Conservation (phyloP, 2,797 vertebrate species). For the Tragelaphus oryx region DNA sequence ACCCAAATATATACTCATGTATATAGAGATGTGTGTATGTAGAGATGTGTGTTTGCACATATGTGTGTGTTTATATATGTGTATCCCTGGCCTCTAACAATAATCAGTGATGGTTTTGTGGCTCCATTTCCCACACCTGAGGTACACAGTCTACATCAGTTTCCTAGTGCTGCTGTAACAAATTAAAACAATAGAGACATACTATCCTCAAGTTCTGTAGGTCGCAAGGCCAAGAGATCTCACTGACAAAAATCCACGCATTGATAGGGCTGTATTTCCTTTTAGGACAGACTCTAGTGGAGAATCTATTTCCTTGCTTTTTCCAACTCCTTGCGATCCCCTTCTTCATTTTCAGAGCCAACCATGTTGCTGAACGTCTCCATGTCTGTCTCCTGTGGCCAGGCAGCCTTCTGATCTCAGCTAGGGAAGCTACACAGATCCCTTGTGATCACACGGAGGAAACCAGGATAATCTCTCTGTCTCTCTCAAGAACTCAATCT, state of each 20-base stretch:
- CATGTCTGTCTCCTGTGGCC: not conserved
- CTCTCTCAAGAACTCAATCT: not conserved
- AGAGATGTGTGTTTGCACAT: no score
- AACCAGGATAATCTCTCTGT: not conserved
- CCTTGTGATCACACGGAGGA: not conserved
- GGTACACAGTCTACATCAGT: not conserved
- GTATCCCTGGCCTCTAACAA: not conserved
- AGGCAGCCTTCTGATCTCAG: not conserved
- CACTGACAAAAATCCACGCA: rapidly evolving
- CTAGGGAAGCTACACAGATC: not conserved
- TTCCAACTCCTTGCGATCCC: not conserved
- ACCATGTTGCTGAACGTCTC: not conserved
- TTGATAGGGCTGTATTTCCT: not conserved
- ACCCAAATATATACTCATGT: not conserved
- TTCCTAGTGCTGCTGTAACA: not conserved
- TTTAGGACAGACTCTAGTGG: not conserved
- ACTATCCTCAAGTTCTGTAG: not conserved
- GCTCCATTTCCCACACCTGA: not conserved
- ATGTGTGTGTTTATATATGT: not conserved
- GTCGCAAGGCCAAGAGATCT: not conserved
- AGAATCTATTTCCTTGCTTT: not conserved
- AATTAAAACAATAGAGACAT: not conserved
- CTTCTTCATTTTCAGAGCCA: not conserved
- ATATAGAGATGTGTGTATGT: not conserved
- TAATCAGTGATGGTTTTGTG: not conserved